Percentiles rank a stretch among this genome's conserved stretches.
These are phyloP conservation scores for Rhombomys opimus DNA, from an alignment of 2,113 vertebrate species.

Conservation along the genomic window DNA sequence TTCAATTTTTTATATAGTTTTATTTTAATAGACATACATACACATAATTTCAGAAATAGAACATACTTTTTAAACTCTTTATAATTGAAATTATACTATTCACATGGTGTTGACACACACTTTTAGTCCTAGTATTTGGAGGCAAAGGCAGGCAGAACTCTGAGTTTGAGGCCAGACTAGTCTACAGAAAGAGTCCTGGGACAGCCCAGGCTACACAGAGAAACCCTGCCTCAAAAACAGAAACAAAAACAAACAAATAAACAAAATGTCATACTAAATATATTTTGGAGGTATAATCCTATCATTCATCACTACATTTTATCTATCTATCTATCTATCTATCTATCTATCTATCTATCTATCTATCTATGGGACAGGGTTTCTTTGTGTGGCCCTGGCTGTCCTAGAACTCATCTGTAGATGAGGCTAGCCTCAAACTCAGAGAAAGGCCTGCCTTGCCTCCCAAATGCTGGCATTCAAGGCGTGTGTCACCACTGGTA, in stretches of 20 bases:
- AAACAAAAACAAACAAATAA: too few relatives aligned
- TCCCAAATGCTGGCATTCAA: too few relatives aligned
- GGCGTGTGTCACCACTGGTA: background rate
- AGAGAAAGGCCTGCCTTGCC: too few relatives aligned
- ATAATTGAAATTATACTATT: background rate
- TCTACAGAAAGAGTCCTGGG: background rate
- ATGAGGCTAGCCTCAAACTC: too few relatives aligned
- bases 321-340: too few relatives aligned
- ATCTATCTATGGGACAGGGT: background rate
- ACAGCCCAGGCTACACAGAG: background rate
- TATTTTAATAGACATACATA: background rate
- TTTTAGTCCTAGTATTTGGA: background rate
- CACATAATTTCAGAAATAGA: background rate
- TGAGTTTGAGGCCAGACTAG: background rate
- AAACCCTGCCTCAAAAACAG: background rate
- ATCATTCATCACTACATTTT: background rate
- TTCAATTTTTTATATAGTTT: background rate
- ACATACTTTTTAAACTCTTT: background rate
- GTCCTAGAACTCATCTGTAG: too few relatives aligned
- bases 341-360: too few relatives aligned
- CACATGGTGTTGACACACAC: background rate
- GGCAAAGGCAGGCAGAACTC: background rate
- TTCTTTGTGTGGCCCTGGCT: background rate
- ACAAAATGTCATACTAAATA: background rate
- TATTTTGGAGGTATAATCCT: conserved; percentile 10